These are phyloP conservation scores for Euzophera pinguis DNA, from an alignment of 2,888 invertebrate species.

Conservation along the genomic window DNA sequence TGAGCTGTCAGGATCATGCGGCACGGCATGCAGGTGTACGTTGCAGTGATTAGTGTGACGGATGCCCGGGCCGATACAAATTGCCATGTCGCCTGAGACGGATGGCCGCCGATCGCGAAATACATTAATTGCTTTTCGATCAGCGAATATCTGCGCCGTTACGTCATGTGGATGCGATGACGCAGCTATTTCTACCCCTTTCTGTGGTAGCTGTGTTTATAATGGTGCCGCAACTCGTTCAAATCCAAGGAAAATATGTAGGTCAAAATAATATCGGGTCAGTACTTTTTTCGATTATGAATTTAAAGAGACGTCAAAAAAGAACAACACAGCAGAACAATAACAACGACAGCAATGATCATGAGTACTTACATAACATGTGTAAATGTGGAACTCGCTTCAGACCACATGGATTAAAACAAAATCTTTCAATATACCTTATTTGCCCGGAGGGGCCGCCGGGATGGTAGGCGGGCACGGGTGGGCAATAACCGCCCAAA, in stretches of 20 bases:
- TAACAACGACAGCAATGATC: too few relatives aligned
- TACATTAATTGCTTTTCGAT: slow-evolving; percentile 60
- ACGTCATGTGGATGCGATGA: neutral
- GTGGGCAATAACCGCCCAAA: slow-evolving; percentile 73
- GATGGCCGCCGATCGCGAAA: slow-evolving; percentile 45
- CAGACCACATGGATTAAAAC: slow-evolving; percentile 39
- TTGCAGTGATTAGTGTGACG: slow-evolving; percentile 65
- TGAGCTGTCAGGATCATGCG: neutral
- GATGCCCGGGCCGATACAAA: slow-evolving; percentile 61
- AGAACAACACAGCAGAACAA: too few relatives aligned
- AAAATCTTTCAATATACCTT: slow-evolving; percentile 54
- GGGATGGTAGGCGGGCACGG: slow-evolving; percentile 43
- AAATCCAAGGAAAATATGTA: neutral
- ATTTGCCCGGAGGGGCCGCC: slow-evolving; percentile 52
- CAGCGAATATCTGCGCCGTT: slow-evolving; percentile 31
- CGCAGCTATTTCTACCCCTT: neutral
- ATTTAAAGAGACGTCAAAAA: neutral
- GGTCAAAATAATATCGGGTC: neutral
- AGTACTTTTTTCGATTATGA: slow-evolving; percentile 4
- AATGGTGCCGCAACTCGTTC: neutral
- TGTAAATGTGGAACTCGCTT: neutral
- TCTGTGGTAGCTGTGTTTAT: neutral
- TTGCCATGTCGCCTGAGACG: slow-evolving; percentile 59
- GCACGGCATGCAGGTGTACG: slow-evolving; percentile 52
- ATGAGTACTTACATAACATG: too few relatives aligned